A percentile compares a stretch with the other conserved stretches of the same genome.
These are phyloP conservation scores for Chromis chromis DNA, from an alignment of 2,797 vertebrate genomes.

Conservation along the genomic window DNA sequence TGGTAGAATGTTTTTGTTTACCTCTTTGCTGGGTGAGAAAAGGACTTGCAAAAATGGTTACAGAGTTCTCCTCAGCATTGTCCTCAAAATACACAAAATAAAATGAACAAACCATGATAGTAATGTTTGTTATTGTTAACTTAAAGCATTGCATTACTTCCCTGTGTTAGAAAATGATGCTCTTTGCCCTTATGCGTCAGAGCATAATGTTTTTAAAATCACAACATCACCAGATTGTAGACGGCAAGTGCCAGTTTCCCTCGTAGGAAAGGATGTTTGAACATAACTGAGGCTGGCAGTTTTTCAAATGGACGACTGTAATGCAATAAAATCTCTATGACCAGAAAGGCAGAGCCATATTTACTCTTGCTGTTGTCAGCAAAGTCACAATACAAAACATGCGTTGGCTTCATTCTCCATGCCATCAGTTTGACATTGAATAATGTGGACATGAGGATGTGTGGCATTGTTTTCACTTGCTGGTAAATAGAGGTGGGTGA, in stretches of 20 bases:
- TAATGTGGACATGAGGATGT: slow-evolving; percentile 32
- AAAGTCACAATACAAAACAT: slow-evolving; percentile 37
- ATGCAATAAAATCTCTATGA: slow-evolving; percentile 51
- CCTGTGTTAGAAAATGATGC: neutral
- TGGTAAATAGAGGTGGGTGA: slow-evolving; percentile 1
- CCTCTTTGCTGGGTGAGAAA: neutral
- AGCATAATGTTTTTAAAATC: slow-evolving; percentile 26
- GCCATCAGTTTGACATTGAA: slow-evolving; percentile 33
- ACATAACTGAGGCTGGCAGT: slow-evolving; percentile 56
- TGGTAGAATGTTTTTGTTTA: slow-evolving; percentile 1
- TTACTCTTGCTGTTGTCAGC: slow-evolving; percentile 60
- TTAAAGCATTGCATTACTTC: neutral
- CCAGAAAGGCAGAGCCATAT: slow-evolving; percentile 43
- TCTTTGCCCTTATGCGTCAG: slow-evolving; percentile 8
- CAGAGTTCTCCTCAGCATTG: neutral
- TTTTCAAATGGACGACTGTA: slow-evolving; percentile 53
- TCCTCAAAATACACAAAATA: neutral
- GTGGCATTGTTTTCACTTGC: slow-evolving; percentile 17
- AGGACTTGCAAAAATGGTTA: neutral
- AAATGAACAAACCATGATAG: slow-evolving; percentile 9
- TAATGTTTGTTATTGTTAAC: slow-evolving; percentile 2
- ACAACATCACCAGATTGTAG: slow-evolving; percentile 15
- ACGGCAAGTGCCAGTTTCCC: slow-evolving; percentile 48
- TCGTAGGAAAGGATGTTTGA: slow-evolving; percentile 29
- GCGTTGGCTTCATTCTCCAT: slow-evolving; percentile 10